Base-by-base conservation (phyloP, 2,797 vertebrate genomes). In the Parauchenoglanis ngamensis region DNA sequence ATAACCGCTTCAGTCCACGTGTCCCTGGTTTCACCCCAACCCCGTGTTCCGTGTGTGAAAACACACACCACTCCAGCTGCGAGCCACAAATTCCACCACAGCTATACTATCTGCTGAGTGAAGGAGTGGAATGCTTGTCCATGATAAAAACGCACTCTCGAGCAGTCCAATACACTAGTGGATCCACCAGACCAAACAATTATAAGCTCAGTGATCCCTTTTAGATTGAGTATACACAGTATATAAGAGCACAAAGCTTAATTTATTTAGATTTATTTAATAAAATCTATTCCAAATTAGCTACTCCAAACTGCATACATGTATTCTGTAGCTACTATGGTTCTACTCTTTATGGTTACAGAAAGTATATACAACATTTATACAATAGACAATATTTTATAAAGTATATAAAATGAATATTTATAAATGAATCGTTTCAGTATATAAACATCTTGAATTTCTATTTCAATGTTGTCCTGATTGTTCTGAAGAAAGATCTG, bases 21-120 rank as follows among this genome's bases (percentile, higher is more conserved):
- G 83, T 23, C 86, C 84, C 52, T 21, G 44, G 72, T 83, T 76
- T 79, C 73, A 89, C 79, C 79, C 73, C 65, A 80, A 21, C 63
- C 61, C 63, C 23, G 40, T 44, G 78, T 85, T 70, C 56, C 12
- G 76, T 79, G 75, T 84, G 82, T 85, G 65, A 85, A 31, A 83
- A 85, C 79, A 77, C 88, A 86, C 86, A 89, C 81, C 67, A 25
- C 70, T 83, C 40, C 77, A 83, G 75, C 80, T 77, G 80, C 88
- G 25, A 87, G 87, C 86, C 87, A 80, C 85, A 73, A 81, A 84
- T 90, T 89, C 88, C 85, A 87, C 40, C 82, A 44, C 10, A 65
- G 89, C 77, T 84, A 86, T 86, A 70, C 78, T 90, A 90, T 91
- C 87, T 90, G 83, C 73, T 25, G 86, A 67, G 80, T 35, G 84